phyloP scores from a whole-genome alignment of 2,113 vertebrate genomes.

The Australoheros scitulus region DNA sequence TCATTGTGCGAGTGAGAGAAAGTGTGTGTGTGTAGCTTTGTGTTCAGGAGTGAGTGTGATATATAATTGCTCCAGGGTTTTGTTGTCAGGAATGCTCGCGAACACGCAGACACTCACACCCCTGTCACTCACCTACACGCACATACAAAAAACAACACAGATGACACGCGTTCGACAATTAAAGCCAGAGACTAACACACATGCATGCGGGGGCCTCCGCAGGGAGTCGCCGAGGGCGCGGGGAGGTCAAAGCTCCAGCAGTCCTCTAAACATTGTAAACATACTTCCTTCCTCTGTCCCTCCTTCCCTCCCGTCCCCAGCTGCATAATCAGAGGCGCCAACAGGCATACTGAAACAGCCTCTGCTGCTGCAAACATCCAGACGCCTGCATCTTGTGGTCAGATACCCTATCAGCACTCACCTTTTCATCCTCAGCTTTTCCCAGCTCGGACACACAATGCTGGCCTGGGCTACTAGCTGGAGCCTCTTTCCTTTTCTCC shows the following conservation, averaged over 20 bases:
- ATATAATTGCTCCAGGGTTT: slow-evolving; percentile 70
- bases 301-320: slow-evolving; percentile 68
- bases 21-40: slow-evolving; percentile 15
- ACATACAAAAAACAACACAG: neutral
- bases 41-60: slow-evolving; percentile 36
- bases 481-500: slow-evolving; percentile 71
- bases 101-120: slow-evolving; percentile 36
- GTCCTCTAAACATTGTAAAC: slow-evolving; percentile 77
- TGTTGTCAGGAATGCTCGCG: slow-evolving; percentile 70
- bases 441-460: slow-evolving; percentile 49
- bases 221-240: slow-evolving; percentile 64
- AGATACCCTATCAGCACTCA: slow-evolving; percentile 51
- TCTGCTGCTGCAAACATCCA: slow-evolving; percentile 50
- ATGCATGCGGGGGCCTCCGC: slow-evolving; percentile 56
- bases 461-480: slow-evolving; percentile 46
- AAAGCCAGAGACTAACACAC: slow-evolving; percentile 60
- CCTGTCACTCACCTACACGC: slow-evolving; percentile 30
- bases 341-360: slow-evolving; percentile 63
- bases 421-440: slow-evolving; percentile 70
- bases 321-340: slow-evolving; percentile 73
- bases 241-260: slow-evolving; percentile 75
- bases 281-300: slow-evolving; percentile 72
- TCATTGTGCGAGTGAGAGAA: slow-evolving; percentile 27
- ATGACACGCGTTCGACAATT: slow-evolving; percentile 67
- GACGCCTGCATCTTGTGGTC: slow-evolving; percentile 17